Percentiles rank a stretch among this genome's conserved stretches.
Evolutionary conservation across 2,888 invertebrate species (phyloP).

Genomic region (Ferrisia virgata): DNA sequence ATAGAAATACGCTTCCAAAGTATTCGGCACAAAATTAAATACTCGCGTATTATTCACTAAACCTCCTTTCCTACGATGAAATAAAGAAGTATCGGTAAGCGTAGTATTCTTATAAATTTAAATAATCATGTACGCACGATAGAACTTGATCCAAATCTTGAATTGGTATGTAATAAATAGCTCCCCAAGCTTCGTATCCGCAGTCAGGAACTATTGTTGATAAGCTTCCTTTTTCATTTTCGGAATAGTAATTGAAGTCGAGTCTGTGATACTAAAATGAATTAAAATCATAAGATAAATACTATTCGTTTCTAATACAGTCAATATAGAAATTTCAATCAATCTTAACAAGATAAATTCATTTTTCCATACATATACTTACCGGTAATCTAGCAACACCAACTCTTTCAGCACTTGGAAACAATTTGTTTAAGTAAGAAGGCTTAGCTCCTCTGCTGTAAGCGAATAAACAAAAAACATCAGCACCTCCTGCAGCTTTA

Average conservation of each 20-base stretch:
- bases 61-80: not conserved
- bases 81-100: too few relatives aligned
- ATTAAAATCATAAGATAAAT: too few relatives aligned
- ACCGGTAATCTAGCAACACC: not conserved
- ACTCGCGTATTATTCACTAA: not conserved
- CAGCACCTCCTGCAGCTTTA: not conserved
- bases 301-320: too few relatives aligned
- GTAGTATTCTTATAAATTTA: too few relatives aligned
- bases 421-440: not conserved
- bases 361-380: not conserved
- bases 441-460: not conserved
- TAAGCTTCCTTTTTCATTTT: not conserved
- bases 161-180: not conserved
- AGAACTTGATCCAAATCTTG: not conserved
- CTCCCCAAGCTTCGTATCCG: not conserved
- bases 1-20: not conserved
- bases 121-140: too few relatives aligned
- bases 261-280: not conserved
- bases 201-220: not conserved
- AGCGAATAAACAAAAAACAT: not conserved
- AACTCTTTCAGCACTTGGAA: not conserved
- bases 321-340: too few relatives aligned
- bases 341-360: too few relatives aligned
- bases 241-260: not conserved
- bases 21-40: not conserved